Base-by-base conservation (phyloP, 2,888 invertebrate genomes). In the Dynastes tityus region DNA sequence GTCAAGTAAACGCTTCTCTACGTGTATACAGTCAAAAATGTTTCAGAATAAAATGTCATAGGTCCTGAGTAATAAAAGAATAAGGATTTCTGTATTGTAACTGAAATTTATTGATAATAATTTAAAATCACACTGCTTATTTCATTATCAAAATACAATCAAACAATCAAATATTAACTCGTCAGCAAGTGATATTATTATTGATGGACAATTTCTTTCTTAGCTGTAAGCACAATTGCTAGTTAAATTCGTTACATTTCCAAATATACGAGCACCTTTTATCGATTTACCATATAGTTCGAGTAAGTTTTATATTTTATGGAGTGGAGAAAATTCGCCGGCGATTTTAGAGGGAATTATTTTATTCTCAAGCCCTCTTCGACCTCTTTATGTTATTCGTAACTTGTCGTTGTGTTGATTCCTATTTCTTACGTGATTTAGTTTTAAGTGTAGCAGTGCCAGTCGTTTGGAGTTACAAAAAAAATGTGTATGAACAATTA, bases 251-350 rank as follows among this genome's bases (percentile, higher is more conserved):
- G 55, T 55, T 8, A n/a, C 55, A 1, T 55, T 22, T 22, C 6
- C 13, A 55, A 55, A 55, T 55, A 55, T 16, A 55, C 55, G 55
- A 55, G 55, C 55, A 55, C 55, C 13, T 5, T 37, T 55, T 55
- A 55, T 55, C 22, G 55, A 55, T 55, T 55, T 55, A n/a, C 55
- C 55, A 55, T 55, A n/a, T n/a, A 55, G 55, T 55, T 55, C 55
- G 55, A 55, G 13, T 16, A 55, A 55, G n/a, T n/a, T 55, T 55
- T n/a, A 13, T n/a, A 55, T n/a, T 55, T 55, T 55, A 55, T 55
- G 55, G 55, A 8, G 0, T n/a, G 22, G 1, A 22, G 55, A 22
- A 8, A 55, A 55, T 55, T 55, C 8, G 11, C 13, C 53, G 0
- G 8, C 53, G 53, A 53, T n/a, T 9, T 53, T n/a, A 0, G 16